phyloP scores from a whole-genome alignment of 2,797 vertebrate genomes.

The Rhabdophis nuchalis region DNA sequence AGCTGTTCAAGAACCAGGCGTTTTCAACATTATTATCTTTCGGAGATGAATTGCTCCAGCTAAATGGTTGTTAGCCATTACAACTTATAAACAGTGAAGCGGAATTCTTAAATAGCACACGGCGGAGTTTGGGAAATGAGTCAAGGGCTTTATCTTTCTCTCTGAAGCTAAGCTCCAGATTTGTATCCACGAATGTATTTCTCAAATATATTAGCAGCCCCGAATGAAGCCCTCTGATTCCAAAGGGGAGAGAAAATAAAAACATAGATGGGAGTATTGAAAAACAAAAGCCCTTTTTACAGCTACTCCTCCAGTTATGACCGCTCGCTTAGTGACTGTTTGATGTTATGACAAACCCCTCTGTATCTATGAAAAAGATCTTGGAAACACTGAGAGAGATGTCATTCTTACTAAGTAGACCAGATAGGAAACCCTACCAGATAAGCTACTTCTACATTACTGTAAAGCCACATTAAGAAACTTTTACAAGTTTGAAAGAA shows the following conservation, averaged over 20 bases:
- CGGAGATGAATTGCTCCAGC: constrained; percentile 60
- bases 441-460: too few species aligned
- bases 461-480: too few species aligned
- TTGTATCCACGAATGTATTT: not conserved
- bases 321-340: not conserved
- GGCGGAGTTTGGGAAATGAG: constrained; percentile 24
- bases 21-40: constrained; percentile 55
- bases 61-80: constrained; percentile 50
- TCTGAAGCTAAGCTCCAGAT: constrained; percentile 20
- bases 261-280: not conserved
- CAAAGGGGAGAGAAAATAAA: not conserved
- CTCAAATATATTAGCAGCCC: constrained; percentile 29
- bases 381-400: not conserved
- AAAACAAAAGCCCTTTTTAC: not conserved
- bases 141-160: constrained; percentile 15
- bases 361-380: not conserved
- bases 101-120: constrained; percentile 35
- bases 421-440: not conserved
- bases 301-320: not conserved
- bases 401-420: not conserved
- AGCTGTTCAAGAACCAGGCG: constrained; percentile 61
- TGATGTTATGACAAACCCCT: not conserved
- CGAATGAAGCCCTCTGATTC: not conserved
- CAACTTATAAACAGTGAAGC: constrained; percentile 50
- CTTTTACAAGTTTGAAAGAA: too few species aligned